Conservation (phyloP, 2,113 vertebrate species). For the Nymphicus hollandicus region DNA sequence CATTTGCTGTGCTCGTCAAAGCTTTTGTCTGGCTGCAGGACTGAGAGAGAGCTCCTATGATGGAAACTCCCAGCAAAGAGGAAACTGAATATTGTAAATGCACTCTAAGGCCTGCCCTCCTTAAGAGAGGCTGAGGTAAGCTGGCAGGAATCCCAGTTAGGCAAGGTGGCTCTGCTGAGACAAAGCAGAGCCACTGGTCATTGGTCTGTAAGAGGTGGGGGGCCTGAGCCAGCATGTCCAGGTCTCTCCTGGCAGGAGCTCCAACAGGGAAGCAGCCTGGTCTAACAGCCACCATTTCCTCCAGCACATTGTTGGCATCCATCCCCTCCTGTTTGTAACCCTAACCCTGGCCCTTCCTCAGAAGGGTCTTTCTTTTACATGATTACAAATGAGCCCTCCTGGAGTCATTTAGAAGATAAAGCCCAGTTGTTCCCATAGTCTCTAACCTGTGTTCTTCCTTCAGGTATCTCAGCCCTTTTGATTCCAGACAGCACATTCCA, state of each 20-base stretch:
- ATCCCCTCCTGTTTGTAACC: not conserved
- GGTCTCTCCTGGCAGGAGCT: not conserved
- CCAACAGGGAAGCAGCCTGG: not conserved
- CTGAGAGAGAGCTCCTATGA: not conserved
- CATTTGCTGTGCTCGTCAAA: slow-evolving; percentile 7
- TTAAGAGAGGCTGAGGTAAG: not conserved
- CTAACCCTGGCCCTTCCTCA: not conserved
- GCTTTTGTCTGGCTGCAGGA: not conserved
- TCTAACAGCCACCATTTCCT: not conserved
- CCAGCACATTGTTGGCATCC: not conserved
- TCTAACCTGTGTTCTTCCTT: not conserved
- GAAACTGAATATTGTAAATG: not conserved
- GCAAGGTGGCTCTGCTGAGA: not conserved
- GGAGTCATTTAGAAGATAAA: not conserved
- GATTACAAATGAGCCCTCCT: not conserved
- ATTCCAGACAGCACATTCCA: not conserved
- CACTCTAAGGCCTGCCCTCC: not conserved
- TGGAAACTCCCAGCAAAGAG: not conserved
- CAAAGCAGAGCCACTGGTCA: not conserved
- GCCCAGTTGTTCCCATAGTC: not conserved
- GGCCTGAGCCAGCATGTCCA: not conserved
- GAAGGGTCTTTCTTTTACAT: not conserved
- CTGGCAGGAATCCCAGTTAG: not conserved
- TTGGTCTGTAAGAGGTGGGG: not conserved
- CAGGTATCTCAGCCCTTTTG: not conserved